Evolutionary conservation across 2,888 invertebrate genomes (phyloP).

Genomic region (Barypeithes pellucidus): DNA sequence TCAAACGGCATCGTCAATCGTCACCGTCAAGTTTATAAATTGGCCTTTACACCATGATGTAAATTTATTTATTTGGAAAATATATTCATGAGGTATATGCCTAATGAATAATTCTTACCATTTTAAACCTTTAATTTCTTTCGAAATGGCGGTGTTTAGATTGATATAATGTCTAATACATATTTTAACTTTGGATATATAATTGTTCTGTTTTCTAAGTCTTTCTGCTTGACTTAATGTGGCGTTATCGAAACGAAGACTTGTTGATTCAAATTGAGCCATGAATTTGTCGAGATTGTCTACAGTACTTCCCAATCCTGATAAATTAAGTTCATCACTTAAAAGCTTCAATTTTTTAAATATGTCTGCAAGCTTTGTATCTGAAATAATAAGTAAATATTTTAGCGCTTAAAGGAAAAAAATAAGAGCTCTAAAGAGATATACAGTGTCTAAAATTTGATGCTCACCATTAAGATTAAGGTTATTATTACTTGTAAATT

Average conservation of each 20-base stretch:
- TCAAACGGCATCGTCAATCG: too few species aligned
- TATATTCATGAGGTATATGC: too few species aligned
- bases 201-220: constrained; percentile 60
- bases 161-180: constrained; percentile 62
- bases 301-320: constrained; percentile 51
- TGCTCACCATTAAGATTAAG: too few species aligned
- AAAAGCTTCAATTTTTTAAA: constrained; percentile 58
- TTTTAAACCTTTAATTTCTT: constrained; percentile 61
- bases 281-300: constrained; percentile 53
- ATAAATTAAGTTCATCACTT: constrained; percentile 49
- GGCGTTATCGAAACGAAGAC: constrained; percentile 33
- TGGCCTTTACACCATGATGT: too few species aligned
- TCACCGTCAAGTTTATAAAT: too few species aligned
- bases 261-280: constrained; percentile 46
- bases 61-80: too few species aligned
- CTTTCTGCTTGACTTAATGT: constrained; percentile 56
- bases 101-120: constrained; percentile 55
- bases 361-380: constrained; percentile 56
- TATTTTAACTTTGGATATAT: constrained; percentile 61
- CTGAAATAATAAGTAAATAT: constrained; percentile 2
- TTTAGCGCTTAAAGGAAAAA: too few species aligned
- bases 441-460: too few species aligned
- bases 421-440: too few species aligned
- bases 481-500: too few species aligned
- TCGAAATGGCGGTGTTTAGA: constrained; percentile 60